A percentile compares a stretch with the other conserved stretches of the same genome.
phyloP scores from a whole-genome alignment of 2,797 vertebrate species.

The Coranthus polyacanthus region DNA sequence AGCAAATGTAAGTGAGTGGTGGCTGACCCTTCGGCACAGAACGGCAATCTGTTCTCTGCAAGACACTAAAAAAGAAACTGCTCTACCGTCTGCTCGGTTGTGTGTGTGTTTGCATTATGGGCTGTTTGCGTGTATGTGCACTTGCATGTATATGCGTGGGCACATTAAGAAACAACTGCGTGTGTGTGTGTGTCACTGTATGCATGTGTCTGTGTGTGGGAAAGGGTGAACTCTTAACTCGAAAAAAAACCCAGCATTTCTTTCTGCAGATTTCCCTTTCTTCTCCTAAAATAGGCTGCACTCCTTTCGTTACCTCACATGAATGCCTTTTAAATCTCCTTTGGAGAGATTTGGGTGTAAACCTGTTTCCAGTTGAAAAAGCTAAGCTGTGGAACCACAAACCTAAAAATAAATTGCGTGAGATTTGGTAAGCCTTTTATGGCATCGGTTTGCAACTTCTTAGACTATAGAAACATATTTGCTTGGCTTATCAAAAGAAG shows the following conservation, averaged over 20 bases:
- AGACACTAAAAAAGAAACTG: conserved; percentile 56
- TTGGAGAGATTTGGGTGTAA: conserved; percentile 75
- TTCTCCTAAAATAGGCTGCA: conserved; percentile 67
- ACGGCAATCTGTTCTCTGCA: conserved; percentile 71
- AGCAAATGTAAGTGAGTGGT: conserved; percentile 50
- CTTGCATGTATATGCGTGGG: conserved; percentile 27
- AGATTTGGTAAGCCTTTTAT: conserved; percentile 61
- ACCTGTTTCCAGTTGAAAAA: conserved; percentile 75
- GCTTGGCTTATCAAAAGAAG: conserved; percentile 15
- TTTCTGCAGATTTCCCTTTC: conserved; percentile 52
- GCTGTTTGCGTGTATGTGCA: conserved; percentile 6
- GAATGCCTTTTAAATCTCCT: conserved; percentile 75
- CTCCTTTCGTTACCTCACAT: conserved; percentile 64
- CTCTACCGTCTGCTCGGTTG: conserved; percentile 54
- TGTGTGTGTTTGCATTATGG: conserved; percentile 6
- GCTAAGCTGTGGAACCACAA: conserved; percentile 68
- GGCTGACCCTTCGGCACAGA: conserved; percentile 65
- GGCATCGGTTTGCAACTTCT: conserved; percentile 31
- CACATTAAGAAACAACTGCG: conserved; percentile 30
- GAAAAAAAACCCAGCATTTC: conserved; percentile 47
- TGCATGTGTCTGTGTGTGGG: conserved; percentile 1
- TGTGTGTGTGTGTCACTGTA: too few species aligned
- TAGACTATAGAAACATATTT: conserved; percentile 11
- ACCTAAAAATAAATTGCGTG: conserved; percentile 69
- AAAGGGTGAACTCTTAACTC: conserved; percentile 37